Conservation (phyloP, 2,797 vertebrate genomes). For the Tragelaphus eurycerus region DNA sequence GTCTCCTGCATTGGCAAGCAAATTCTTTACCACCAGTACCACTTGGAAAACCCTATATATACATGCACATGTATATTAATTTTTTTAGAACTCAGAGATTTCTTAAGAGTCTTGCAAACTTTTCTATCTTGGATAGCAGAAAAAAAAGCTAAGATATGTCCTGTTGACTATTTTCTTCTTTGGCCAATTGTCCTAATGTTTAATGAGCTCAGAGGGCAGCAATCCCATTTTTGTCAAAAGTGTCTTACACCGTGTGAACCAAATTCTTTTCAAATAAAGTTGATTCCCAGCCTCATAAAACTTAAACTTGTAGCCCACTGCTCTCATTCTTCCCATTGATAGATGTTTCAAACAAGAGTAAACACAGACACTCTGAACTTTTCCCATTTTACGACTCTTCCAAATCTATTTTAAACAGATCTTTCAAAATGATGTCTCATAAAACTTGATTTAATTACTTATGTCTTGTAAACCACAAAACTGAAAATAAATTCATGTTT, state of each 20-base stretch:
- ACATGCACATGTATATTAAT: not conserved
- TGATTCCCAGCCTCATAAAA: not conserved
- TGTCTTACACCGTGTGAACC: not conserved
- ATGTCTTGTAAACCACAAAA: slow-evolving; percentile 27
- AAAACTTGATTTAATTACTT: slow-evolving; percentile 37
- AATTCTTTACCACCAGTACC: not conserved
- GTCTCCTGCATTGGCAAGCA: not conserved
- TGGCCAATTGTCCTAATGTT: not conserved
- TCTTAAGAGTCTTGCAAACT: not conserved
- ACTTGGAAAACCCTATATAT: not conserved
- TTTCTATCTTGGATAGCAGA: not conserved
- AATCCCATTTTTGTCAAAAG: not conserved
- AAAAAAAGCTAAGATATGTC: not conserved
- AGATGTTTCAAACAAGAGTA: slow-evolving; percentile 36
- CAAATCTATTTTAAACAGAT: slow-evolving; percentile 40
- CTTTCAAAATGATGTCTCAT: slow-evolving; percentile 23
- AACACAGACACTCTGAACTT: slow-evolving; percentile 45
- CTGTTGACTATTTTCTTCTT: not conserved
- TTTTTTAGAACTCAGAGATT: not conserved
- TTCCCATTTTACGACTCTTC: not conserved
- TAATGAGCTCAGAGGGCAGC: not conserved
- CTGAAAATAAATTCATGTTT: slow-evolving; percentile 20
- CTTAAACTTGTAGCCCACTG: not conserved
- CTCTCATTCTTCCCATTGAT: not conserved
- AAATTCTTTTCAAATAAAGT: not conserved